These are phyloP conservation scores for Willowsia nigromaculata DNA, from an alignment of 2,888 invertebrate genomes.

Conservation along the genomic window DNA sequence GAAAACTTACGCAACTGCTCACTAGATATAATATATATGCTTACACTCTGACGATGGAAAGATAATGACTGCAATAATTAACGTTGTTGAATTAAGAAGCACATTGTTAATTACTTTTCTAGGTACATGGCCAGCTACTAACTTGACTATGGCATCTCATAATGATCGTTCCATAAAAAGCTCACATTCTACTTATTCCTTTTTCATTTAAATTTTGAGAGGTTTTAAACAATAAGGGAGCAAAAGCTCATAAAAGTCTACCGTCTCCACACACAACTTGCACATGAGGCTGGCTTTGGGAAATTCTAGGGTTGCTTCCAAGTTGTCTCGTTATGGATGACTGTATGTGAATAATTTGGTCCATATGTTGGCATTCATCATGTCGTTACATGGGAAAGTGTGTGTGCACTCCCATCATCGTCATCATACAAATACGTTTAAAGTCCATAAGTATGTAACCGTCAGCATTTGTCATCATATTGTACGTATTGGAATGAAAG, in stretches of 20 bases:
- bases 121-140: neutral
- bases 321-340: slow-evolving; percentile 26
- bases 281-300: neutral
- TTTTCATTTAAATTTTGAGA: slow-evolving; percentile 35
- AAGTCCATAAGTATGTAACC: neutral
- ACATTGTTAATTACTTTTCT: slow-evolving; percentile 49
- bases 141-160: neutral
- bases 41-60: slow-evolving; percentile 10
- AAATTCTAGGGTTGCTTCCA: slow-evolving; percentile 17
- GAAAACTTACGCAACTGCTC: neutral
- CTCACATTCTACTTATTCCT: slow-evolving; percentile 32
- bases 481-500: slow-evolving; percentile 29
- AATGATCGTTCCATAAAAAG: slow-evolving; percentile 34
- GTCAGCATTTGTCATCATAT: slow-evolving; percentile 28
- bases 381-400: slow-evolving; percentile 27
- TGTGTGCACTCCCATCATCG: slow-evolving; percentile 4
- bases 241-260: neutral
- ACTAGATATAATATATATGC: neutral
- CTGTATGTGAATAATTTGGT: slow-evolving; percentile 51
- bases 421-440: neutral
- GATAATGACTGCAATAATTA: slow-evolving; percentile 45
- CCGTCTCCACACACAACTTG: neutral
- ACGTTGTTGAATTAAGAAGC: slow-evolving; percentile 26
- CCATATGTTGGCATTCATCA: slow-evolving; percentile 53
- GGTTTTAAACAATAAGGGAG: slow-evolving; percentile 1